A percentile compares a stretch with the other conserved stretches of the same genome.
These are phyloP conservation scores for Copidosoma aretas DNA, from an alignment of 2,888 invertebrate species.

Conservation along the genomic window DNA sequence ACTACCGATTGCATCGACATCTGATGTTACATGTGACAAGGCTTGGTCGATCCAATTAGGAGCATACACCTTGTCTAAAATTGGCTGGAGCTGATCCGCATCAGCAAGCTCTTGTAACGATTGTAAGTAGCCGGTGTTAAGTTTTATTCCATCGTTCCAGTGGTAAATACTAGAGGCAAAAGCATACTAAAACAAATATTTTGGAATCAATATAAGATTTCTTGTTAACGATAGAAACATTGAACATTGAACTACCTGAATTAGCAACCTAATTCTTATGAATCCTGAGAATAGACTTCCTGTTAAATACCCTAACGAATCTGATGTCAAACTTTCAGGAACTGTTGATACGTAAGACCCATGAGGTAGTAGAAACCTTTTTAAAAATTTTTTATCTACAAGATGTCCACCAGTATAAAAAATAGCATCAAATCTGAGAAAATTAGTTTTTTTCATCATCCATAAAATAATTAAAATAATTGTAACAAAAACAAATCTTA, in stretches of 20 bases:
- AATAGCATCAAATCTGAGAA: conserved; percentile 63
- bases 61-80: conserved; percentile 66
- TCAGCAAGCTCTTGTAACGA: conserved; percentile 64
- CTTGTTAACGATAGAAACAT: not conserved
- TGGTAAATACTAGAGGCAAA: conserved; percentile 55
- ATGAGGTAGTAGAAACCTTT: conserved; percentile 55
- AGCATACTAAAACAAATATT: conserved; percentile 54
- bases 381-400: conserved; percentile 56
- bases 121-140: conserved; percentile 56
- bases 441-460: conserved; percentile 1
- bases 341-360: conserved; percentile 65
- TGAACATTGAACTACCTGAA: conserved; percentile 58
- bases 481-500: conserved; percentile 38
- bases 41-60: conserved; percentile 64
- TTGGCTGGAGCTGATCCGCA: conserved; percentile 66
- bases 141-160: conserved; percentile 58
- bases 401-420: conserved; percentile 64
- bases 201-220: not conserved
- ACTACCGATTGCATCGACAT: conserved; percentile 63
- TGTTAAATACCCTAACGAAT: conserved; percentile 64
- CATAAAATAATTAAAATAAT: not conserved
- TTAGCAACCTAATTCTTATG: conserved; percentile 60
- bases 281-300: conserved; percentile 63
- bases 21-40: conserved; percentile 59
- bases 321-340: conserved; percentile 64